A percentile compares a stretch with the other conserved stretches of the same genome.
Evolutionary conservation across 2,113 vertebrate species (phyloP).

Genomic region (Aepyceros melampus): DNA sequence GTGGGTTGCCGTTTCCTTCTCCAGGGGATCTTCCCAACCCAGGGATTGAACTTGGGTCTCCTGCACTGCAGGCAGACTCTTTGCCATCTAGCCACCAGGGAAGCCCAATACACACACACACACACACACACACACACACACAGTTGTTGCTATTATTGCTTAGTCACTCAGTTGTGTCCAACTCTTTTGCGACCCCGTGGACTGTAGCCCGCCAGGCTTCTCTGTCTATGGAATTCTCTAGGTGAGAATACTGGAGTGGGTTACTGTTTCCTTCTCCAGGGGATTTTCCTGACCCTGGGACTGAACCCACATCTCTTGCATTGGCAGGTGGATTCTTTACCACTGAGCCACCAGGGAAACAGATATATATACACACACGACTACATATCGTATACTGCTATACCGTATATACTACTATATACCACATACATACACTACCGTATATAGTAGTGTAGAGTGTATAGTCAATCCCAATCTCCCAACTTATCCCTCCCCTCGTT

Average conservation of each 20-base stretch:
- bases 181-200: neutral
- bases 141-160: neutral
- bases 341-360: neutral
- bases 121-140: rapidly evolving
- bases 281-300: neutral
- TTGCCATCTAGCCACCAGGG: neutral
- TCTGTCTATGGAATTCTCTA: neutral
- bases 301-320: neutral
- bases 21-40: neutral
- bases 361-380: rapidly evolving
- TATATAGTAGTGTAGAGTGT: neutral
- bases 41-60: neutral
- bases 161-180: neutral
- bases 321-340: neutral
- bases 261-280: neutral
- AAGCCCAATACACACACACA: neutral
- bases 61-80: neutral
- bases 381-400: no score
- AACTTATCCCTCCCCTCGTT: neutral
- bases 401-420: no score
- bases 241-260: neutral
- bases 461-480: neutral
- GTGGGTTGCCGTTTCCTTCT: neutral
- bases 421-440: neutral
- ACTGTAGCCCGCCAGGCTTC: neutral